A percentile compares a stretch with the other conserved stretches of the same genome.
These are phyloP conservation scores for Pantherophis alleghaniensis DNA, from an alignment of 2,797 vertebrate species.

Conservation along the genomic window DNA sequence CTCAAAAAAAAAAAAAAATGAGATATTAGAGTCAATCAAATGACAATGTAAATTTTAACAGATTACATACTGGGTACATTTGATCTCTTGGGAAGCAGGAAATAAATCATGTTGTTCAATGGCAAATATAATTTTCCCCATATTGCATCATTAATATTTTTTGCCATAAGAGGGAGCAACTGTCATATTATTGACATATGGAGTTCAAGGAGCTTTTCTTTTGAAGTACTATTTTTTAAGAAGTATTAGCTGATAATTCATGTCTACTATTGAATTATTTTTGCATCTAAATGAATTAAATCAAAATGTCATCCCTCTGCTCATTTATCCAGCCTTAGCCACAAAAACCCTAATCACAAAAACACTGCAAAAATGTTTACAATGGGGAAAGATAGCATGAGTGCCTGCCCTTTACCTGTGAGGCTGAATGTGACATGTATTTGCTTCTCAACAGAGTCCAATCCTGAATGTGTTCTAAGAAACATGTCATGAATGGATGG, in stretches of 20 bases:
- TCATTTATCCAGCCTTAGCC: neutral
- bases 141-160: neutral
- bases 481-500: neutral
- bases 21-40: neutral
- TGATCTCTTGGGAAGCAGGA: neutral
- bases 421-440: neutral
- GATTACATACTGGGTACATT: neutral
- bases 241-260: neutral
- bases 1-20: neutral
- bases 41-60: neutral
- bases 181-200: conserved; percentile 30
- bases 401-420: neutral
- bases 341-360: neutral
- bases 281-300: neutral
- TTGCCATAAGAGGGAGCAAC: conserved; percentile 63
- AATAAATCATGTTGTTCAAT: neutral
- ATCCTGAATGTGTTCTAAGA: neutral
- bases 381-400: neutral
- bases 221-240: neutral
- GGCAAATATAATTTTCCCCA: neutral
- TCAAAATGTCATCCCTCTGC: neutral
- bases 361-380: neutral
- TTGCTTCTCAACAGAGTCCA: neutral
- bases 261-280: neutral
- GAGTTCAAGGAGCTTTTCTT: neutral